Conservation (phyloP, 2,797 vertebrate genomes). For the Parauchenoglanis punctatus region DNA sequence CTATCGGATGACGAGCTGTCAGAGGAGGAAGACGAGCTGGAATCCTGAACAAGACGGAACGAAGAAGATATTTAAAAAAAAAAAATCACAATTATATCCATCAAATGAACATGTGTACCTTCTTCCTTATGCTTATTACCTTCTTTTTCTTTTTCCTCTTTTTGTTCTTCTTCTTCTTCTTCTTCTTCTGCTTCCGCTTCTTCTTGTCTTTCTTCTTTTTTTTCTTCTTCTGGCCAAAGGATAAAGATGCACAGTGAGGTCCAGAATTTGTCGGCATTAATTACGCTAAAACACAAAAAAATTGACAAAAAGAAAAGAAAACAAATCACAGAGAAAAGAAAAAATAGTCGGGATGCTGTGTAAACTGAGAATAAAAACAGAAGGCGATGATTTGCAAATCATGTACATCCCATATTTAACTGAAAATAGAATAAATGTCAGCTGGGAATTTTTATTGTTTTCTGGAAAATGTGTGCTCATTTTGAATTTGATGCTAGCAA, state of each 20-base stretch:
- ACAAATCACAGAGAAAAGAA: neutral
- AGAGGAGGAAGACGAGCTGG: constrained; percentile 45
- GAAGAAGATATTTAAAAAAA: neutral
- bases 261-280: neutral
- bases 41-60: constrained; percentile 25
- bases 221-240: constrained; percentile 30
- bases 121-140: neutral
- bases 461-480: no score
- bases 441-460: no score
- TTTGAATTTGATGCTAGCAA: no score
- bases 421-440: no score
- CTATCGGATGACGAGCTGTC: constrained; percentile 41
- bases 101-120: neutral
- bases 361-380: no score
- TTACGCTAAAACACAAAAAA: neutral
- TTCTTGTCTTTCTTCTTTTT: constrained; percentile 24
- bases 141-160: constrained; percentile 31
- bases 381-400: no score
- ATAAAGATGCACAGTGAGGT: neutral
- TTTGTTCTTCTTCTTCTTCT: constrained; percentile 23
- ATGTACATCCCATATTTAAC: no score
- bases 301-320: neutral
- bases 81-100: neutral
- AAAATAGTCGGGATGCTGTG: neutral
- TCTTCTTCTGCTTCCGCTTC: constrained; percentile 4